Conservation (phyloP, 2,113 vertebrate species). For the Corvus cornix region DNA sequence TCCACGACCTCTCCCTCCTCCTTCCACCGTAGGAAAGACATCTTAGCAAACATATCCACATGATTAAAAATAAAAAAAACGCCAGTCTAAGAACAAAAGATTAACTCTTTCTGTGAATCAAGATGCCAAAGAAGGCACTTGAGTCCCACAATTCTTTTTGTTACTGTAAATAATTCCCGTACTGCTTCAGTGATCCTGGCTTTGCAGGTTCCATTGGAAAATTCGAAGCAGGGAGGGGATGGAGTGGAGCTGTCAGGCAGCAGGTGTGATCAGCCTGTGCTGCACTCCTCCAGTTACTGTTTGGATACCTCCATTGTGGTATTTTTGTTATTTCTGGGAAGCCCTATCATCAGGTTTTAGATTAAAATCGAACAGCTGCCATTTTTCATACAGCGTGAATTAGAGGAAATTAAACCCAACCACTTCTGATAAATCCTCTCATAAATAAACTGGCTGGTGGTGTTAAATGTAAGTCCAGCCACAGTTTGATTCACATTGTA, state of each 20-base stretch:
- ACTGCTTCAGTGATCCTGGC: background rate
- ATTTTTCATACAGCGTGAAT: slow-evolving; percentile 48
- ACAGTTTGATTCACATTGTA: slow-evolving; percentile 15
- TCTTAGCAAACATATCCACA: background rate
- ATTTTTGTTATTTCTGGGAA: slow-evolving; percentile 54
- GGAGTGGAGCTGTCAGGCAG: background rate
- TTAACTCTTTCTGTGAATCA: background rate
- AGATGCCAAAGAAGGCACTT: background rate
- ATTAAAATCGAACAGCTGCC: slow-evolving; percentile 48
- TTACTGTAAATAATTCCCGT: background rate
- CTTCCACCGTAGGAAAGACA: background rate
- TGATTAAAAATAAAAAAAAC: background rate
- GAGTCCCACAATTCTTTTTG: background rate
- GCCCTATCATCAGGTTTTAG: background rate
- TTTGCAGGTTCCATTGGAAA: background rate
- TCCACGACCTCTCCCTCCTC: background rate
- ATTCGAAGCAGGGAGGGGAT: background rate
- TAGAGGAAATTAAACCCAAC: slow-evolving; percentile 62
- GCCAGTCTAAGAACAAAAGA: background rate
- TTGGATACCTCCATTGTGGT: background rate
- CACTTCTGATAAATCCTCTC: slow-evolving; percentile 58
- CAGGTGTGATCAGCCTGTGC: background rate
- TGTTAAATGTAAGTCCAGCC: slow-evolving; percentile 24
- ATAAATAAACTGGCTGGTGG: slow-evolving; percentile 47
- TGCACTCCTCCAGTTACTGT: background rate